Percentiles rank a stretch among this genome's conserved stretches.
phyloP scores from a whole-genome alignment of 1,140 invertebrate genomes.

The Aphelenchoides besseyi region DNA sequence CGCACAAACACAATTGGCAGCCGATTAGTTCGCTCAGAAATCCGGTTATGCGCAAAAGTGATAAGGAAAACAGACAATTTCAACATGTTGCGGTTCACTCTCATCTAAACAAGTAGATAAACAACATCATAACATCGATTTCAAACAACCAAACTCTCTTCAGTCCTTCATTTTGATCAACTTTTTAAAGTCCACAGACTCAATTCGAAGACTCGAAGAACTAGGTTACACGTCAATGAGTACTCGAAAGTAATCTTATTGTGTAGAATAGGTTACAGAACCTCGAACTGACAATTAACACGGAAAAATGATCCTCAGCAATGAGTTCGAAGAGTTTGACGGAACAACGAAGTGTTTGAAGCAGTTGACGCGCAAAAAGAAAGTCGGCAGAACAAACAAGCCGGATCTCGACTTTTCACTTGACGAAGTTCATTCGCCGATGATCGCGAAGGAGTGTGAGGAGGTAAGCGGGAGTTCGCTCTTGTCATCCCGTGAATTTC shows the following conservation, averaged over 20 bases:
- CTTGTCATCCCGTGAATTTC: background rate
- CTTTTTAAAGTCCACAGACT: background rate
- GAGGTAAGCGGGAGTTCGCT: background rate
- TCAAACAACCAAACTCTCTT: background rate
- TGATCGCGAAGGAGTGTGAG: background rate
- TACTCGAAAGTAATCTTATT: background rate
- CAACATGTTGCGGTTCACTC: too few relatives aligned
- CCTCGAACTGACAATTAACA: background rate
- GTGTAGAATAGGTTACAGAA: background rate
- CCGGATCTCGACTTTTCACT: slow-evolving; percentile 3
- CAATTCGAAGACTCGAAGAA: background rate
- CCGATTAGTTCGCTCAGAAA: background rate
- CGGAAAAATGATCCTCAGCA: background rate
- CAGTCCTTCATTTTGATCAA: background rate
- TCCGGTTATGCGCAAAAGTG: background rate
- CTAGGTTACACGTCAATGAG: background rate
- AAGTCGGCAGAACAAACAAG: background rate
- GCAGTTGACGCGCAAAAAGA: background rate
- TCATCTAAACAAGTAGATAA: too few relatives aligned
- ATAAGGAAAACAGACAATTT: background rate
- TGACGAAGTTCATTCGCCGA: background rate
- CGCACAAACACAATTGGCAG: background rate
- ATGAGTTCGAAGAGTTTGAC: too few relatives aligned
- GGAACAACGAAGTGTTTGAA: background rate
- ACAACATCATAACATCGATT: background rate